A percentile compares a stretch with the other conserved stretches of the same genome.
phyloP scores from a whole-genome alignment of 53 echinoderm and acorn worm genomes.

The Echinometra lucunter region DNA sequence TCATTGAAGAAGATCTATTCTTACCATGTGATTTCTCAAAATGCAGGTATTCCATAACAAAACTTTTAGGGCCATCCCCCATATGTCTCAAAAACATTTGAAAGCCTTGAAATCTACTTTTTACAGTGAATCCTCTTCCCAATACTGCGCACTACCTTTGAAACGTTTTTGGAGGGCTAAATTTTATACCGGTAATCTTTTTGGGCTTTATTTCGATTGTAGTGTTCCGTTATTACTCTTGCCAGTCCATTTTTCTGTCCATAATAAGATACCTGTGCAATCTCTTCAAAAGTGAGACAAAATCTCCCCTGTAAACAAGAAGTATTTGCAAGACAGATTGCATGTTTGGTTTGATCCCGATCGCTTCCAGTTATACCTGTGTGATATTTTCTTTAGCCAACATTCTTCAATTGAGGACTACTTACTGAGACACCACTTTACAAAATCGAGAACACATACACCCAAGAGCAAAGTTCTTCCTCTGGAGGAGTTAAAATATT shows the following conservation, averaged over 20 bases:
- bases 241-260: background rate
- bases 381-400: constrained; percentile 30
- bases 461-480: background rate
- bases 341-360: constrained; percentile 23
- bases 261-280: background rate
- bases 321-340: background rate
- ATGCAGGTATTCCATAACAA: too few species aligned
- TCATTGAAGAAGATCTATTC: too few species aligned
- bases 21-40: too few species aligned
- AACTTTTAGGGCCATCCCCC: too few species aligned
- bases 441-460: background rate
- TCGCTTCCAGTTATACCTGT: constrained; percentile 19
- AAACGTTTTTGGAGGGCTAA: background rate
- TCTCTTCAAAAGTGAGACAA: background rate
- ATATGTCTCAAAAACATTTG: too few species aligned
- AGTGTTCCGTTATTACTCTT: background rate
- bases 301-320: background rate
- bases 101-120: too few species aligned
- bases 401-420: constrained; percentile 22
- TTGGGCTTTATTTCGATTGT: background rate
- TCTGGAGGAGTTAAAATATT: background rate
- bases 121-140: background rate
- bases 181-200: background rate
- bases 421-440: constrained; percentile 17
- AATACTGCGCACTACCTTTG: background rate